A percentile compares a stretch with the other conserved stretches of the same genome.
Evolutionary conservation across 1,140 invertebrate genomes (phyloP).

Genomic region (Drosophila mojavensis): DNA sequence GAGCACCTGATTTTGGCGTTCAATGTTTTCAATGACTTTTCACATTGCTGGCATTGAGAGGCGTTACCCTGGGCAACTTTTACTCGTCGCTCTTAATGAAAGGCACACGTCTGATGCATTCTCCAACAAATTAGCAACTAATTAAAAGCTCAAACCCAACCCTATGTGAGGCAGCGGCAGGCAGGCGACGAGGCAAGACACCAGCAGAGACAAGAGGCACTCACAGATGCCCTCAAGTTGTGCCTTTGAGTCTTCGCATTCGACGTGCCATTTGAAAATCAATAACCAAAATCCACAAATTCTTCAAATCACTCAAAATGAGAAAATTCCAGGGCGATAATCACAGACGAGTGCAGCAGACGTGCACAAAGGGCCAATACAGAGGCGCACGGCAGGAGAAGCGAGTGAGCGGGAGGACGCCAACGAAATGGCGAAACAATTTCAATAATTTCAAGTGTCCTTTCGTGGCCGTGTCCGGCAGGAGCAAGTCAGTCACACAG

Average conservation of each 20-base stretch:
- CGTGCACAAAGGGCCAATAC: constrained; percentile 27
- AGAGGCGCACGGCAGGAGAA: constrained; percentile 18
- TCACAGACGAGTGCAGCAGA: constrained; percentile 55
- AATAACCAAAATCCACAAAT: constrained; percentile 80
- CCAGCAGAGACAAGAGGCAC: neutral
- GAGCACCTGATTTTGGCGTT: neutral
- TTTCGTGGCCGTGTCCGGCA: constrained; percentile 55
- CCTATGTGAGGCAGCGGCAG: neutral
- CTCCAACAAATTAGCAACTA: constrained; percentile 72
- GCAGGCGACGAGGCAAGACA: neutral
- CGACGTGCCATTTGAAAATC: constrained; percentile 61
- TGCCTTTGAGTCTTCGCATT: constrained; percentile 45
- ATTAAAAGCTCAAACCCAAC: constrained; percentile 69
- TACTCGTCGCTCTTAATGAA: constrained; percentile 26
- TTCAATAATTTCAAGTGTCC: constrained; percentile 80
- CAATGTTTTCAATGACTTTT: neutral
- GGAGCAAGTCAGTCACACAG: constrained; percentile 50
- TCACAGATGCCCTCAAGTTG: neutral
- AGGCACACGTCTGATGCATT: constrained; percentile 39
- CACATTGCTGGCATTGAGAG: neutral
- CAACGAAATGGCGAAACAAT: constrained; percentile 74
- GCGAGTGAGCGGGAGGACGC: neutral
- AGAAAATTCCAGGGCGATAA: constrained; percentile 75
- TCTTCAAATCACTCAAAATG: constrained; percentile 75
- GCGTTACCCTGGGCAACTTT: constrained; percentile 13